Base-by-base conservation (phyloP, 37 sponge, comb jelly and placozoan species). In the Halisarca cf. caerulea region DNA sequence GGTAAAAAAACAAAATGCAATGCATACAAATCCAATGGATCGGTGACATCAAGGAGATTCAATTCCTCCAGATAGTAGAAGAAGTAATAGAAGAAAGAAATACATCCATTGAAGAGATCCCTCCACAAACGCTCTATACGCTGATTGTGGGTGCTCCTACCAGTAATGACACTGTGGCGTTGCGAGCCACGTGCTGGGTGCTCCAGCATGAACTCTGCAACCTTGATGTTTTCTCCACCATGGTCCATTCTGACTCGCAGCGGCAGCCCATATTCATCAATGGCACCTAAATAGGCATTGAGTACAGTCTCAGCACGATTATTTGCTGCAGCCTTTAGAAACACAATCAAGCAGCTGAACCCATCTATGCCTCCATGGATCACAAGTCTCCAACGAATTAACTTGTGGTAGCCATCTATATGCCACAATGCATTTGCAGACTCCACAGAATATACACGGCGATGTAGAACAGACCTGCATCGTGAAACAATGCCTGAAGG, bases 321-420 rank as follows among this genome's bases (percentile, higher is more conserved):
- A 36, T 92, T 92, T 27, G 66, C 51, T 1, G 89, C 25, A 41
- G 58, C 83, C 34, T 61, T 23, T 0, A 89, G 78, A 37, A 84
- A 93, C 0, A 47, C 25, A 25, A 84, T 41, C 2, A 83, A 28
- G 25, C 90, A 64, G 47, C 82, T 72, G 35, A 68, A 93, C 3
- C 93, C 87, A 84, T 92, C 91, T 42, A 86, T 83, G 15, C 84
- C 53, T 23, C 87, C 91, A 79, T 90, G 91, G 45, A 90, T 66
- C 24, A 80, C 82, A 80, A 80, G 14, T 82, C 80, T 34, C 91
- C 91, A 90, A 73, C 91, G 38, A 69, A 89, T 84, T 7, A 80
- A 68, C 39, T 80, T 84, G 45, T 89, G 89, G 43, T 90, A 75
- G 0, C 85, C 91, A 58, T 85, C 85, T 17, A 91, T 42, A 42